phyloP scores from a whole-genome alignment of 2,888 invertebrate genomes.

The Leistus spinibarbis region DNA sequence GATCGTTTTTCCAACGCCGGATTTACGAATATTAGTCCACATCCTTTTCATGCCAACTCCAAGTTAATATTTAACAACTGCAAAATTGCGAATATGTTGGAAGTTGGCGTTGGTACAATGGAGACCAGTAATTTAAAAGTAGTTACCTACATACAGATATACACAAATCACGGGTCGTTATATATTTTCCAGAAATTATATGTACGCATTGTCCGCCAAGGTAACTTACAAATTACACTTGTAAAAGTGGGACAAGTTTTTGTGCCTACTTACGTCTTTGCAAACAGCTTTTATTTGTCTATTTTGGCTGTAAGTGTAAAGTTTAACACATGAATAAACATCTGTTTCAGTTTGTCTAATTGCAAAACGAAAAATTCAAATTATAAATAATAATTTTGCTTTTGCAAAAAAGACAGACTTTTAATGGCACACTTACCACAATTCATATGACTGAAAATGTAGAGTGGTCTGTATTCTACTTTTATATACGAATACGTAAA shows the following conservation, averaged over 20 bases:
- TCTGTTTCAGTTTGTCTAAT: neutral
- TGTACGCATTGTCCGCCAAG: neutral
- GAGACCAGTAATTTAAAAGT: slow-evolving; percentile 36
- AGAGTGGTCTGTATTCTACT: no score
- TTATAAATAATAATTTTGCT: neutral
- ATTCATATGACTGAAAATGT: neutral
- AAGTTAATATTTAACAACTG: neutral
- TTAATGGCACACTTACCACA: neutral
- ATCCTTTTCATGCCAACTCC: neutral
- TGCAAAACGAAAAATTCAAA: neutral
- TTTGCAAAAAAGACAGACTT: no score
- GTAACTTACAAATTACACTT: slow-evolving; percentile 27
- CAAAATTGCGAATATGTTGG: slow-evolving; percentile 15
- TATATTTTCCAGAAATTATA: slow-evolving; percentile 23
- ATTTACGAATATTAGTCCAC: neutral
- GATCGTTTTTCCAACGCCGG: neutral
- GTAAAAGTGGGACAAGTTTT: slow-evolving; percentile 22
- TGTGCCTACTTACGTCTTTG: neutral
- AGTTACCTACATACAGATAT: slow-evolving; percentile 29
- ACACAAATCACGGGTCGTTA: slow-evolving; percentile 34
- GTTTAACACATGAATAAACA: neutral
- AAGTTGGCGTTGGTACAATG: slow-evolving; percentile 7
- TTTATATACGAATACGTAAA: no score
- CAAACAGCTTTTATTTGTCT: slow-evolving; percentile 15
- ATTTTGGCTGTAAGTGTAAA: neutral